Conservation (phyloP, 2,888 invertebrate genomes). For the Theretra japonica region DNA sequence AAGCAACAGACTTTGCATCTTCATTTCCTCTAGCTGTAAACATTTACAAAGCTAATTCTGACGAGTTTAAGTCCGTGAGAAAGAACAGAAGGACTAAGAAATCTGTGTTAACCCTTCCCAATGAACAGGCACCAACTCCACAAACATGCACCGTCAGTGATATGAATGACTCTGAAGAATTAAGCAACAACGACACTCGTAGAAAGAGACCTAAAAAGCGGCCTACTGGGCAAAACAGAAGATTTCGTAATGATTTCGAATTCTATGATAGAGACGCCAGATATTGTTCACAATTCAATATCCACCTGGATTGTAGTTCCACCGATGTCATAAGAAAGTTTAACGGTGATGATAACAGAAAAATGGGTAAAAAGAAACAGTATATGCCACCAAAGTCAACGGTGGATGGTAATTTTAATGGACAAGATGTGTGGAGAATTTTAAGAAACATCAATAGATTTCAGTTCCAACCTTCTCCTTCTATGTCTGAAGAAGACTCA, state of each 20-base stretch:
- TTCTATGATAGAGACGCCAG: conserved; percentile 64
- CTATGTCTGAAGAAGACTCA: conserved; percentile 63
- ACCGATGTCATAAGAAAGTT: conserved; percentile 57
- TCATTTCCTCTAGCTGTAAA: conserved; percentile 66
- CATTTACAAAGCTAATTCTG: conserved; percentile 74
- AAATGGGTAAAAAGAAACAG: conserved; percentile 40
- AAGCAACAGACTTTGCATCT: conserved; percentile 54
- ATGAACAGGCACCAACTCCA: conserved; percentile 54
- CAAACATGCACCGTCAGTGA: conserved; percentile 72
- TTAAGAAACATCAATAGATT: conserved; percentile 71
- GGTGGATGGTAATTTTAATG: conserved; percentile 46
- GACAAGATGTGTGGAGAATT: conserved; percentile 72
- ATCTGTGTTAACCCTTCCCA: conserved; percentile 71
- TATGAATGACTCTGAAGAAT: conserved; percentile 73
- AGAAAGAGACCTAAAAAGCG: conserved; percentile 58
- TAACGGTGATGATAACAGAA: conserved; percentile 54
- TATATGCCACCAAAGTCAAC: conserved; percentile 34
- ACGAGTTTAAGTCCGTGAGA: conserved; percentile 61
- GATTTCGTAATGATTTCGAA: conserved; percentile 48
- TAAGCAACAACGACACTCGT: conserved; percentile 47
- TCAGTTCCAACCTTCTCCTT: conserved; percentile 68
- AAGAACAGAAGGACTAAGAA: conserved; percentile 65
- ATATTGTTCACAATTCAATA: conserved; percentile 61
- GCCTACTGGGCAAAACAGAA: conserved; percentile 46
- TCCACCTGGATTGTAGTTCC: conserved; percentile 65